Percentiles rank a stretch among this genome's conserved stretches.
phyloP scores from a whole-genome alignment of 2,797 vertebrate species.

The Cyprinella venusta region DNA sequence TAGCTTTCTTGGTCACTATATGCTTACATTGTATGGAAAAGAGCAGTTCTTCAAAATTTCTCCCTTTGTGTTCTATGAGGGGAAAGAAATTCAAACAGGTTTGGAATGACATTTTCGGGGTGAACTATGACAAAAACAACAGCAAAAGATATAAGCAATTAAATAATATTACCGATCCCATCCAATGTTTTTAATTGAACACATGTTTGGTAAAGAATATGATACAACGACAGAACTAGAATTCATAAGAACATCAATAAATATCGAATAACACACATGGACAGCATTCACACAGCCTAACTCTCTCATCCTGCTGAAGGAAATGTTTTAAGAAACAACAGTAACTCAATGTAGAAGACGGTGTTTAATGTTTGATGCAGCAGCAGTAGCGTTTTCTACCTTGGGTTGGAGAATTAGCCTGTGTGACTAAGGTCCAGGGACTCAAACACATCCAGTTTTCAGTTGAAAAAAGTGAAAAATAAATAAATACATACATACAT shows the following conservation, averaged over 20 bases:
- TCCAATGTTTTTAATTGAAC: conserved; percentile 80
- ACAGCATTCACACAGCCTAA: conserved; percentile 71
- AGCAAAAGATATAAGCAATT: conserved; percentile 60
- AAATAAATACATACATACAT: conserved; percentile 65
- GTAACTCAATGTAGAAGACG: conserved; percentile 9
- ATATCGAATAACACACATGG: conserved; percentile 76
- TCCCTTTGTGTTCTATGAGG: not conserved
- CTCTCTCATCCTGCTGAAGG: not conserved
- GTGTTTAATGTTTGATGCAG: conserved; percentile 42
- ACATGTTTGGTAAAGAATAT: conserved; percentile 80
- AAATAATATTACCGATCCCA: conserved; percentile 69
- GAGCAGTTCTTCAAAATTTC: not conserved
- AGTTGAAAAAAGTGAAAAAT: conserved; percentile 49
- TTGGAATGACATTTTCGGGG: not conserved
- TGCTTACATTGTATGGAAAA: not conserved
- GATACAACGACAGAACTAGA: conserved; percentile 80
- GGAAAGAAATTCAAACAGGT: not conserved
- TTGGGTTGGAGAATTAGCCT: conserved; percentile 54
- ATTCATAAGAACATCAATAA: conserved; percentile 82
- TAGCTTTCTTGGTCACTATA: not conserved
- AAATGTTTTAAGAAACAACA: not conserved
- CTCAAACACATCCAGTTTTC: conserved; percentile 78
- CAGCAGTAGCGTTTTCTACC: conserved; percentile 46
- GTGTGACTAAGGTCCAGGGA: conserved; percentile 71
- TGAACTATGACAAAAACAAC: not conserved